Base-by-base conservation (phyloP, 2,113 vertebrate genomes). In the Toxotes jaculatrix region DNA sequence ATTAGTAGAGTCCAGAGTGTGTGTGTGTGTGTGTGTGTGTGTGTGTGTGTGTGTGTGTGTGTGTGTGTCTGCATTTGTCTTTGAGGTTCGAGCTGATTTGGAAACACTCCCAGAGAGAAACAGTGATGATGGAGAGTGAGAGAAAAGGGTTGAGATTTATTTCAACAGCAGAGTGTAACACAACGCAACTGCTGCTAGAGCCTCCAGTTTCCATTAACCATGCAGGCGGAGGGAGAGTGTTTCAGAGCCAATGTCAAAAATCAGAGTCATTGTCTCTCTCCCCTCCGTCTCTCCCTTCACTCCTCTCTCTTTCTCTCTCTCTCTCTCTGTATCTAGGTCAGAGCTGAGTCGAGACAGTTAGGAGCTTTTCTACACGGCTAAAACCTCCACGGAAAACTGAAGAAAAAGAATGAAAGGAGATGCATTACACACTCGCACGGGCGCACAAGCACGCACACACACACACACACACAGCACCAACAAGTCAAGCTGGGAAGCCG, bases 311-410 rank as follows among this genome's bases (percentile, higher is more conserved):
- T 71, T 53, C 67, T 32, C 60, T 42, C 74, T 53, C 67, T 32
- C 60, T 42, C 36, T 62, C 57, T 66, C 79, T 83, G 74, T 88
- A 88, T 90, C 71, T 91, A 89, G 88, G 91, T 89, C 91, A 88
- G 11, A 79, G 80, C 83, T 74, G 81, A 89, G 79, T 81, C 81
- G 72, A 88, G 62, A 62, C 81, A 69, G 70, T 82, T 34, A 86
- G 80, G 65, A 83, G 82, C 66, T 79, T 82, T 73, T 79, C 82
- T 74, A 21, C 79, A 73, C 31, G 36, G 32, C 57, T 73, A 21
- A 83, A 83, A 88, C 78, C 68, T 80, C 83, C 14, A 14, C 34
- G 72, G 76, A 79, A 84, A 84, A 80, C 56, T 57, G 62, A 82
- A 55, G 59, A 42, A 14, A 62, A 65, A 27, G 27, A 27, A 71